Conservation (phyloP, 1,140 invertebrate genomes). For the Drosophila varians region DNA sequence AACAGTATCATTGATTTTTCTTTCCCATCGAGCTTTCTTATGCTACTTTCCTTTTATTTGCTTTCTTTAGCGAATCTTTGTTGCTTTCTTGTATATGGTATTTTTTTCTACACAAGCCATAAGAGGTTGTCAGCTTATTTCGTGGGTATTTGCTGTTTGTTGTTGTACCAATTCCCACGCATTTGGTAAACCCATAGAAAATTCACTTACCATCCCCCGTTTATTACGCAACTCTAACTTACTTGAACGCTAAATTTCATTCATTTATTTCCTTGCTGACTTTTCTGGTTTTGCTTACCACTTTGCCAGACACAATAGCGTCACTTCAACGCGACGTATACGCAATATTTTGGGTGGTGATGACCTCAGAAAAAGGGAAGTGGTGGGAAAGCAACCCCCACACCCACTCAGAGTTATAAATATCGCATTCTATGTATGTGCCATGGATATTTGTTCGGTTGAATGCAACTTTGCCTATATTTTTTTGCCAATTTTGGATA, state of each 20-base stretch:
- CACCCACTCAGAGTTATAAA: slow-evolving; percentile 16
- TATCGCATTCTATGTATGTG: slow-evolving; percentile 5
- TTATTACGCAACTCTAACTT: slow-evolving; percentile 73
- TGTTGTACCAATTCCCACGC: slow-evolving; percentile 28
- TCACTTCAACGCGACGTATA: slow-evolving; percentile 61
- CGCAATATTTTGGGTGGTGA: slow-evolving; percentile 64
- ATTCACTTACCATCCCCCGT: slow-evolving; percentile 1
- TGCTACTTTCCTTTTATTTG: slow-evolving; percentile 16
- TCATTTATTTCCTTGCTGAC: slow-evolving; percentile 63
- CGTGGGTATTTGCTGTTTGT: slow-evolving; percentile 7
- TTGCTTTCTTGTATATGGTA: slow-evolving; percentile 3
- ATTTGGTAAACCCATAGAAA: slow-evolving; percentile 28
- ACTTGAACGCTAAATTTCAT: slow-evolving; percentile 67
- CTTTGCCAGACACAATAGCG: slow-evolving; percentile 58
- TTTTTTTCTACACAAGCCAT: slow-evolving; percentile 11
- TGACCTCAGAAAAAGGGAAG: slow-evolving; percentile 60
- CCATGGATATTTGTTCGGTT: slow-evolving; percentile 49
- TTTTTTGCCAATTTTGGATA: slow-evolving; percentile 61
- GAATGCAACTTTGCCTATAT: slow-evolving; percentile 56
- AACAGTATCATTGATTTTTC: slow-evolving; percentile 35
- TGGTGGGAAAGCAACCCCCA: neutral
- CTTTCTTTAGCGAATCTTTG: slow-evolving; percentile 27
- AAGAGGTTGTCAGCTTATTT: slow-evolving; percentile 31
- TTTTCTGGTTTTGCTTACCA: slow-evolving; percentile 21
- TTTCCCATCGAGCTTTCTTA: slow-evolving; percentile 8